These are phyloP conservation scores for Rhamnusium bicolor DNA, from an alignment of 2,888 invertebrate species.

Conservation along the genomic window DNA sequence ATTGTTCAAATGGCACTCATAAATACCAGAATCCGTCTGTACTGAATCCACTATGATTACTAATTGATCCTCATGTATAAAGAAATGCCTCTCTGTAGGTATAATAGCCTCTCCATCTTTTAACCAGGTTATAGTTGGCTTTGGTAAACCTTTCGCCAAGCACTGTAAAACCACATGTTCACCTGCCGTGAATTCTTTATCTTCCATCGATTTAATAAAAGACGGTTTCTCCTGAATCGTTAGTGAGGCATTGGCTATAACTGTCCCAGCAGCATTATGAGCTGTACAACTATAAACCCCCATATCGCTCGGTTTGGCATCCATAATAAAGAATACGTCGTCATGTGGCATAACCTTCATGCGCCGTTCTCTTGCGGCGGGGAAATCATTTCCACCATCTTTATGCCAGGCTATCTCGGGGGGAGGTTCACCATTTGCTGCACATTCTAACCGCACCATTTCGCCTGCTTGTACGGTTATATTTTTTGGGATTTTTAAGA, in stretches of 20 bases:
- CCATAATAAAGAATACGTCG: constrained; percentile 93
- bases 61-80: constrained; percentile 90
- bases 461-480: constrained; percentile 89
- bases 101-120: constrained; percentile 85
- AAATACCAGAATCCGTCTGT: constrained; percentile 85
- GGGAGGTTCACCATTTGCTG: constrained; percentile 89
- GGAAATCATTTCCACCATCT: constrained; percentile 94
- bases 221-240: constrained; percentile 90
- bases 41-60: constrained; percentile 89
- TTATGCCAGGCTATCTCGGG: constrained; percentile 94
- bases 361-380: constrained; percentile 92
- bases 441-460: constrained; percentile 91
- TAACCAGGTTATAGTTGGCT: constrained; percentile 86
- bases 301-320: constrained; percentile 90
- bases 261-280: constrained; percentile 89
- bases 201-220: constrained; percentile 88
- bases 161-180: constrained; percentile 91
- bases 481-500: constrained; percentile 88
- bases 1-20: constrained; percentile 93
- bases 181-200: constrained; percentile 87
- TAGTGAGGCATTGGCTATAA: constrained; percentile 89
- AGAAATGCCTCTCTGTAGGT: constrained; percentile 86
- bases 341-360: constrained; percentile 95
- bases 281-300: constrained; percentile 96
- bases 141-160: constrained; percentile 87